Base-by-base conservation (phyloP, 2,113 vertebrate species). In the Sander lucioperca region DNA sequence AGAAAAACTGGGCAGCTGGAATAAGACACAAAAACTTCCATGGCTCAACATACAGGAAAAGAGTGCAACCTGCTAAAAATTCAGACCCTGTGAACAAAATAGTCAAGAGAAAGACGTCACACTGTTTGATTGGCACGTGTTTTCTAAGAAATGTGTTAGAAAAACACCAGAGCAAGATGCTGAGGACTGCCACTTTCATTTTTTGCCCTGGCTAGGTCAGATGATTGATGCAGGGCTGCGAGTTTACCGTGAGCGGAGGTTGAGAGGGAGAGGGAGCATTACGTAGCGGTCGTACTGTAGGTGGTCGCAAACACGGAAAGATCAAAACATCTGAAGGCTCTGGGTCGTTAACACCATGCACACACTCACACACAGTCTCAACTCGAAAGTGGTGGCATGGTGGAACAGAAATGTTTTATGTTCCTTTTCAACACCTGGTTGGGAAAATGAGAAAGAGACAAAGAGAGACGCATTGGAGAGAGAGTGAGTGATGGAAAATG, bases 401-500 rank as follows among this genome's bases (percentile, higher is more conserved):
- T 61, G 77, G 80, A 89, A 78, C 72, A 74, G 90, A 87, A 68
- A 87, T 88, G 85, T 87, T 90, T 94, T 85, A 93, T 94, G 91
- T 87, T 90, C 78, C 88, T 86, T 92, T 87, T 94, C 90, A 90
- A 58, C 90, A 91, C 88, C 91, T 91, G 89, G 81, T 86, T 76
- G 68, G 85, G 69, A 82, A 89, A 88, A 84, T 15, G 73, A 82
- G 77, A 54, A 57, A 74, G 63, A 85, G 72, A 89, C 64, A 25
- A 53, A 83, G 61, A 71, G 62, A 68, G 75, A 78, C 21, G 72
- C 25, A 47, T 10, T 39, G 43, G 48, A 71, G 72, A 80, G 80
- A 64, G 68, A 57, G 23, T 16, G 50, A 73, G 69, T 23, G 77
- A 57, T 65, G 83, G 87, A 90, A 87, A 88, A 80, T 15, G 68